Conservation (phyloP, 2,888 invertebrate species). For the Heliconius hortense region DNA sequence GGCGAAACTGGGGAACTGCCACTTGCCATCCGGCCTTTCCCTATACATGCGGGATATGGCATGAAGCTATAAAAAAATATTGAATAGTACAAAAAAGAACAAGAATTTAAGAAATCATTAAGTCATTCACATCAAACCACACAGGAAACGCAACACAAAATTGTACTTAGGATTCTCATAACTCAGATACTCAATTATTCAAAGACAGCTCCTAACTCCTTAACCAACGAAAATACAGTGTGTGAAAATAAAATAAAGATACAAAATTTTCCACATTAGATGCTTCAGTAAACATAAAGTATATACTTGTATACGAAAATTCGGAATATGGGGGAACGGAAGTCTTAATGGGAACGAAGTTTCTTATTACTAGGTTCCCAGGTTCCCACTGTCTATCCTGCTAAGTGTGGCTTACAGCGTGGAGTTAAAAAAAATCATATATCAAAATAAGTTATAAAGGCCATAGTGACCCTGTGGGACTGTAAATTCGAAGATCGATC, state of each 20-base stretch:
- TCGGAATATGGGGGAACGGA: no score
- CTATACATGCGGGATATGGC: no score
- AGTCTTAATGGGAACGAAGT: no score
- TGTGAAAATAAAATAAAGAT: constrained; percentile 10
- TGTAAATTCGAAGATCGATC: neutral
- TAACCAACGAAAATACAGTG: neutral
- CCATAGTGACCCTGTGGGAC: neutral
- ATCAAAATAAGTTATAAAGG: neutral
- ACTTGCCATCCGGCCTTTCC: no score
- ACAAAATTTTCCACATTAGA: neutral
- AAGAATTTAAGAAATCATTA: neutral
- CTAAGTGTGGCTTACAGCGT: no score
- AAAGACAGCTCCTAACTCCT: constrained; percentile 14
- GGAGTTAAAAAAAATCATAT: no score
- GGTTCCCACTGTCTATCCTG: no score
- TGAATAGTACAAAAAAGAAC: neutral
- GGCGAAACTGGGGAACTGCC: no score
- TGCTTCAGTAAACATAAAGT: neutral
- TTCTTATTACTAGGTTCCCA: no score
- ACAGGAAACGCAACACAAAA: constrained; percentile 11
- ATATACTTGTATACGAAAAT: no score
- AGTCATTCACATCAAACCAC: neutral
- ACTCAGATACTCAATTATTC: constrained; percentile 17
- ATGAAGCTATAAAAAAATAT: no score
- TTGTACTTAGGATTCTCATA: constrained; percentile 13